phyloP scores from a whole-genome alignment of 2,888 invertebrate genomes.

The Apamea anceps region DNA sequence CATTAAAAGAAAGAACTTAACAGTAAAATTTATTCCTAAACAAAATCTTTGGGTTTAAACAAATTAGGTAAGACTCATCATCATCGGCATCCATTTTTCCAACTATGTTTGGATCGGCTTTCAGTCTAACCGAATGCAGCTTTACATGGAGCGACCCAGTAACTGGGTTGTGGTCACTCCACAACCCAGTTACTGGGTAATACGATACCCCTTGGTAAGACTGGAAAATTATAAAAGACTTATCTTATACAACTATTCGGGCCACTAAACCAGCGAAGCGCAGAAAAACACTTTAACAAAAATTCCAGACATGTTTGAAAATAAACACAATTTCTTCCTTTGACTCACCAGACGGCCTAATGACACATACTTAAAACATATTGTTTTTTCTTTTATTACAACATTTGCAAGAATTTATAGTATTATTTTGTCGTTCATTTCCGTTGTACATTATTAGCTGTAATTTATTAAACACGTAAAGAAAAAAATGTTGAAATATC shows the following conservation, averaged over 20 bases:
- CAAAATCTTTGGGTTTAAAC: no score
- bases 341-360: conserved; percentile 6
- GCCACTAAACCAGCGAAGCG: not conserved
- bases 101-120: no score
- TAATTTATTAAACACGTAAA: conserved; percentile 43
- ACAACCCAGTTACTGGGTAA: no score
- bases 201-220: no score
- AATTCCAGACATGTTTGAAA: conserved; percentile 16
- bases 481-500: conserved; percentile 21
- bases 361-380: conserved; percentile 44
- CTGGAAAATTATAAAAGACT: not conserved
- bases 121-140: no score
- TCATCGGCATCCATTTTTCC: no score
- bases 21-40: no score
- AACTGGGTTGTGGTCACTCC: no score
- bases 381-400: conserved; percentile 39
- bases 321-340: conserved; percentile 11
- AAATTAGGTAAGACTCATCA: no score
- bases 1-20: no score
- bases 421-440: conserved; percentile 53
- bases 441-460: conserved; percentile 43
- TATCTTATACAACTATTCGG: not conserved
- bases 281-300: not conserved
- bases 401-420: conserved; percentile 43
- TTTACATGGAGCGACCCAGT: no score